Percentiles rank a stretch among this genome's conserved stretches.
Evolutionary conservation across 1,140 invertebrate species (phyloP).

Genomic region (Apis dorsata): DNA sequence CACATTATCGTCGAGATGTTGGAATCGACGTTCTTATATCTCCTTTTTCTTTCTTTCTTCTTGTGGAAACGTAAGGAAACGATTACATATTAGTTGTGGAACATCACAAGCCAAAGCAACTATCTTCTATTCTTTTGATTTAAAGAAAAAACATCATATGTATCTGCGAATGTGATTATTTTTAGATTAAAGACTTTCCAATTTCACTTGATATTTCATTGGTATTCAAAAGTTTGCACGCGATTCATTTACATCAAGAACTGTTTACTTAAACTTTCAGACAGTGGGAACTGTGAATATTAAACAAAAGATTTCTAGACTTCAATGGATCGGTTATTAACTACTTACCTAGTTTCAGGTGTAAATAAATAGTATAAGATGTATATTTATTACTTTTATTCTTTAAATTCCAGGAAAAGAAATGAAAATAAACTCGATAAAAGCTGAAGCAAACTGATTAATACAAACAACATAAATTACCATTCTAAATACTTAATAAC

Average conservation of each 20-base stretch:
- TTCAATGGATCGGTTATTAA: too few relatives aligned
- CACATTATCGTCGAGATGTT: slow-evolving; percentile 27
- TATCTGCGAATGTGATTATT: too few relatives aligned
- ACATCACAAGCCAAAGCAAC: background rate
- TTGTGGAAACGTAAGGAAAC: background rate
- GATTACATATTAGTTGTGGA: too few relatives aligned
- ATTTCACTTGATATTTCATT: background rate
- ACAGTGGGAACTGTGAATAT: background rate
- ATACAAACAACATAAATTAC: too few relatives aligned
- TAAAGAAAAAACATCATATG: background rate
- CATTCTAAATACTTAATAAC: too few relatives aligned
- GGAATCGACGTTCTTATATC: slow-evolving; percentile 1
- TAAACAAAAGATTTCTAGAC: background rate
- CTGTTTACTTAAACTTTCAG: background rate
- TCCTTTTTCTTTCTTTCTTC: background rate
- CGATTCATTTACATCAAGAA: background rate
- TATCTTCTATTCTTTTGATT: background rate
- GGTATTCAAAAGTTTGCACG: background rate
- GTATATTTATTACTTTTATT: background rate
- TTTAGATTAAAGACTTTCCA: background rate
- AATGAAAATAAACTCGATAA: background rate
- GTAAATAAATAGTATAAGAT: background rate
- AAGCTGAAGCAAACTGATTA: too few relatives aligned
- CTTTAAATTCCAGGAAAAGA: background rate
- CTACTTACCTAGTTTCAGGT: background rate